phyloP scores from a whole-genome alignment of 2,797 vertebrate genomes.

The Aphelocoma californica region DNA sequence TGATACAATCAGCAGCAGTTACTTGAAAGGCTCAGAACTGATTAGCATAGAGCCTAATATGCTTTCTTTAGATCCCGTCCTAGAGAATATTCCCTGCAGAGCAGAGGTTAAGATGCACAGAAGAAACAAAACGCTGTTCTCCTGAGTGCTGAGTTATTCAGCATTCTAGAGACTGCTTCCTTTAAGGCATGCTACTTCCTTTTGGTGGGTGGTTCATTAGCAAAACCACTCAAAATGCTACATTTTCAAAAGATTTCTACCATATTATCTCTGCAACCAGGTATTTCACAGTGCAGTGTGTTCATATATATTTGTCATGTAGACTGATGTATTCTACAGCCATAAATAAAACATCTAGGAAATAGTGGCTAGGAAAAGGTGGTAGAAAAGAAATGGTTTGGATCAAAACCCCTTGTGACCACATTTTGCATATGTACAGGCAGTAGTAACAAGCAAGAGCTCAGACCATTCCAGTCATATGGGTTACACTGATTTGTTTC shows the following conservation, averaged over 20 bases:
- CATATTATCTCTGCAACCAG: not conserved
- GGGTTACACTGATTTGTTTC: not conserved
- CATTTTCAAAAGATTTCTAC: not conserved
- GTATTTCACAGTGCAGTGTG: not conserved
- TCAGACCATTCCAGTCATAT: not conserved
- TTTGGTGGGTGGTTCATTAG: conserved; percentile 21
- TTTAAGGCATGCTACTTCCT: not conserved
- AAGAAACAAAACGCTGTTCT: conserved; percentile 40
- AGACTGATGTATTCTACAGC: not conserved
- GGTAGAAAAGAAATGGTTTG: not conserved
- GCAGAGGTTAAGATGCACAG: conserved; percentile 54
- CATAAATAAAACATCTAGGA: not conserved
- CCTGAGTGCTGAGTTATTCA: conserved; percentile 33
- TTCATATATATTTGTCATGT: not conserved
- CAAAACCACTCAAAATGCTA: not conserved
- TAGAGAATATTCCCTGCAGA: conserved; percentile 57
- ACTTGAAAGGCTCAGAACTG: conserved; percentile 59
- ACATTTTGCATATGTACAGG: not conserved
- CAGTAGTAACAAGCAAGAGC: not conserved
- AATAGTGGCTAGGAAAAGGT: not conserved
- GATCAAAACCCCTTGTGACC: not conserved
- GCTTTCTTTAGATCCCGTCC: conserved; percentile 48
- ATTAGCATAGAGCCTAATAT: conserved; percentile 69
- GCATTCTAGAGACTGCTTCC: not conserved
- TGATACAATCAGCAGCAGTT: conserved; percentile 66